Conservation (phyloP, 1,140 invertebrate species). For the Procambarus virginalis region DNA sequence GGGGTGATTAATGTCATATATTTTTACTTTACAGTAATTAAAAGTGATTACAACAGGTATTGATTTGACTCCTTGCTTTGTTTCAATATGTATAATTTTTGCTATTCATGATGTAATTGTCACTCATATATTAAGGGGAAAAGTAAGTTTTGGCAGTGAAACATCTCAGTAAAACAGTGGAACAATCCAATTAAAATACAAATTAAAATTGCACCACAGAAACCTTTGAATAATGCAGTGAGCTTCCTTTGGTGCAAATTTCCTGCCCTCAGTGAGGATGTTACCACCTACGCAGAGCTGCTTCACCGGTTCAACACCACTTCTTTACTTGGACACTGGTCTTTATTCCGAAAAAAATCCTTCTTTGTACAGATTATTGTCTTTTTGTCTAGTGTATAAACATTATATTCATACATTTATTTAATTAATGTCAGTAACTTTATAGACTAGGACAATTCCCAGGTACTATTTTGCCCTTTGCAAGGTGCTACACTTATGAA, state of each 20-base stretch:
- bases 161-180: constrained; percentile 10
- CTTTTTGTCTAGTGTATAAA: constrained; percentile 50
- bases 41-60: not conserved
- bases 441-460: constrained; percentile 21
- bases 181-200: constrained; percentile 8
- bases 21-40: not conserved
- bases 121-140: not conserved
- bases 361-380: constrained; percentile 37
- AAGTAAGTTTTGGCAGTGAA: constrained; percentile 4
- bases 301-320: not conserved
- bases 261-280: not conserved
- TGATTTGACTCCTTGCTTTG: not conserved
- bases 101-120: not conserved
- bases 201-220: constrained; percentile 24
- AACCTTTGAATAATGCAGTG: constrained; percentile 9
- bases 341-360: constrained; percentile 25
- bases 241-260: constrained; percentile 28
- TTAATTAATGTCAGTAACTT: constrained; percentile 36
- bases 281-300: not conserved
- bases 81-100: not conserved
- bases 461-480: constrained; percentile 38
- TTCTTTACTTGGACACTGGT: not conserved
- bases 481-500: constrained; percentile 48
- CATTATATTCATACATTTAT: constrained; percentile 24
- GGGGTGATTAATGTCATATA: not conserved